A percentile compares a stretch with the other conserved stretches of the same genome.
These are phyloP conservation scores for Alethe diademata DNA, from an alignment of 2,113 vertebrate genomes.

Conservation along the genomic window DNA sequence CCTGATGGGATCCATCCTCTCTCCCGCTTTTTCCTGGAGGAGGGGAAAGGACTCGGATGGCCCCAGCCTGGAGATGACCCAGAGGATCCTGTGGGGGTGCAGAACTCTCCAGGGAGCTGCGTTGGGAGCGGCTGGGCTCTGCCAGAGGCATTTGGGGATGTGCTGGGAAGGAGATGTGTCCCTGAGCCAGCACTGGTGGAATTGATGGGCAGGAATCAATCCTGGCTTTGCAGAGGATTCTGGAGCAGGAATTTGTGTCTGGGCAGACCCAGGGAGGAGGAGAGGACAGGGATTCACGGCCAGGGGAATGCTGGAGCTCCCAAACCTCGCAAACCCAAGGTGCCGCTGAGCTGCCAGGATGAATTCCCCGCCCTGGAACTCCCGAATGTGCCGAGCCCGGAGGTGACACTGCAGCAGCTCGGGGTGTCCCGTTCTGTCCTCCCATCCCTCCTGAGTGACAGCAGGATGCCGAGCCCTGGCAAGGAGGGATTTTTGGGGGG, in stretches of 20 bases:
- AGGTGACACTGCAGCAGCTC: not conserved
- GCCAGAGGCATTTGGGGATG: not conserved
- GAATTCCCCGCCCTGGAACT: not conserved
- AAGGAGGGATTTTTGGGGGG: too few relatives aligned
- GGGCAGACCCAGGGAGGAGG: not conserved
- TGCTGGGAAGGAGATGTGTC: fast-evolving
- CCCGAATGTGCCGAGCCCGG: not conserved
- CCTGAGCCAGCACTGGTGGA: fast-evolving
- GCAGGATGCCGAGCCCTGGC: too few relatives aligned
- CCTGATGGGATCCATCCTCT: not conserved
- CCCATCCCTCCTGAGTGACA: too few relatives aligned
- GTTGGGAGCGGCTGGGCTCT: fast-evolving
- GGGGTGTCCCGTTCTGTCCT: not conserved
- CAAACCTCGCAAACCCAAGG: not conserved
- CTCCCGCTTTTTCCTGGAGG: not conserved
- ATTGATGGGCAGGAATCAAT: not conserved
- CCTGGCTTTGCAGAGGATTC: not conserved
- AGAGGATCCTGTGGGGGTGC: fast-evolving
- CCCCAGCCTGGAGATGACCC: not conserved
- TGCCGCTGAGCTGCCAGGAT: not conserved
- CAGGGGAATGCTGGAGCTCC: not conserved
- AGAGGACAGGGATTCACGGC: fast-evolving
- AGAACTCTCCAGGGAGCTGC: not conserved
- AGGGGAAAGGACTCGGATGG: fast-evolving
- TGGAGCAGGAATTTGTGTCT: not conserved